A percentile compares a stretch with the other conserved stretches of the same genome.
Conservation (phyloP, 2,113 vertebrate species). For the Gnathonemus echidnorhynchus region DNA sequence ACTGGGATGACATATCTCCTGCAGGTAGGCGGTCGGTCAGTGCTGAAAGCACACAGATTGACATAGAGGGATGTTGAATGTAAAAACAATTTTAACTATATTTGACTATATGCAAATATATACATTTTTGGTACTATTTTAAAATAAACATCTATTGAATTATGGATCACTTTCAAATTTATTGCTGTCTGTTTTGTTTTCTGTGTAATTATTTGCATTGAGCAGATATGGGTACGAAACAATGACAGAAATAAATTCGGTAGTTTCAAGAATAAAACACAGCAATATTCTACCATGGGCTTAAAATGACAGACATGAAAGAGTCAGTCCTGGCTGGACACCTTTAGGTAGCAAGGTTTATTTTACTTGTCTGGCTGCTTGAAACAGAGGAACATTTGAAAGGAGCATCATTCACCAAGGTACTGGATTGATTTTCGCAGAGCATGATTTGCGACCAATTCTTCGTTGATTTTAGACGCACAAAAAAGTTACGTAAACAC, state of each 20-base stretch:
- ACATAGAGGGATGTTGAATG: not conserved
- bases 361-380: not conserved
- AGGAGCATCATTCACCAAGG: not conserved
- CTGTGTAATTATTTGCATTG: not conserved
- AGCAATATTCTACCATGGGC: not conserved
- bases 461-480: not conserved
- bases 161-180: not conserved
- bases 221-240: not conserved
- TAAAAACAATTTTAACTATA: not conserved
- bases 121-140: not conserved
- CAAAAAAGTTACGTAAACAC: not conserved
- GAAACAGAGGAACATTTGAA: not conserved
- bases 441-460: not conserved
- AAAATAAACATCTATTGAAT: not conserved
- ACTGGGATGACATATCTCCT: slow-evolving; percentile 75
- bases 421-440: not conserved
- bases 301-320: not conserved
- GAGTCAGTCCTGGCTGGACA: not conserved
- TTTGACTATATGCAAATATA: not conserved
- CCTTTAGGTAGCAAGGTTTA: not conserved
- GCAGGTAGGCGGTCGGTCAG: slow-evolving; percentile 53
- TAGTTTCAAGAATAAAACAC: not conserved
- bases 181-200: not conserved
- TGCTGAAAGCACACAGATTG: not conserved
- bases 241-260: not conserved